Percentiles rank a stretch among this genome's conserved stretches.
Conservation (phyloP, 2,113 vertebrate species). For the Dermatemys mawii region DNA sequence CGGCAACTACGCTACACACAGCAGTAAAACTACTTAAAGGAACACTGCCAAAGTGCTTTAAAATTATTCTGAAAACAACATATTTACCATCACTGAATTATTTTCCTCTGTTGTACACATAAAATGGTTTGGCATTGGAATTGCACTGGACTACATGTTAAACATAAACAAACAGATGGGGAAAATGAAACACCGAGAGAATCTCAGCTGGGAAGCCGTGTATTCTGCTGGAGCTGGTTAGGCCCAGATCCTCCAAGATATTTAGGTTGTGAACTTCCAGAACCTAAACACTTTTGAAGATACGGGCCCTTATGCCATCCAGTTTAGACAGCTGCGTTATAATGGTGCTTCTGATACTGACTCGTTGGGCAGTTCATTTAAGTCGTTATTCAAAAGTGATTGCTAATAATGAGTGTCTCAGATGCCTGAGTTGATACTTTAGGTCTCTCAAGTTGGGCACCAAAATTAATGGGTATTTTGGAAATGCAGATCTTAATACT, state of each 20-base stretch:
- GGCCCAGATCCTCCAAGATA: background rate
- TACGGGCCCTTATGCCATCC: background rate
- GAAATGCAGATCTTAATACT: conserved; percentile 23
- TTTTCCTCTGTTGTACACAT: background rate
- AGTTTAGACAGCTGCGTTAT: background rate
- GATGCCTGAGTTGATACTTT: background rate
- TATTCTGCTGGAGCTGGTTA: background rate
- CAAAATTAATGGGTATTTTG: conserved; percentile 27
- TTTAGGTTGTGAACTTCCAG: background rate
- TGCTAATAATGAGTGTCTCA: background rate
- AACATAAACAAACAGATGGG: background rate
- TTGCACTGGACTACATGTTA: background rate
- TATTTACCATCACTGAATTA: conserved; percentile 15
- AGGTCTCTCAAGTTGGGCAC: background rate
- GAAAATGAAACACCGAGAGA: background rate
- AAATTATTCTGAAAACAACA: conserved; percentile 29
- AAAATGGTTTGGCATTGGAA: background rate
- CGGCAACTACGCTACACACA: background rate
- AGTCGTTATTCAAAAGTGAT: background rate
- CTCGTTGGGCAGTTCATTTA: background rate
- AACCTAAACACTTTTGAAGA: background rate
- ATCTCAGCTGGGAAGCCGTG: background rate
- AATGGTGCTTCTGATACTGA: background rate
- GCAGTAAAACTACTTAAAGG: background rate
- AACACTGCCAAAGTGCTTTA: background rate